phyloP scores from a whole-genome alignment of 2,113 vertebrate species.

The Catharus bicknelli region DNA sequence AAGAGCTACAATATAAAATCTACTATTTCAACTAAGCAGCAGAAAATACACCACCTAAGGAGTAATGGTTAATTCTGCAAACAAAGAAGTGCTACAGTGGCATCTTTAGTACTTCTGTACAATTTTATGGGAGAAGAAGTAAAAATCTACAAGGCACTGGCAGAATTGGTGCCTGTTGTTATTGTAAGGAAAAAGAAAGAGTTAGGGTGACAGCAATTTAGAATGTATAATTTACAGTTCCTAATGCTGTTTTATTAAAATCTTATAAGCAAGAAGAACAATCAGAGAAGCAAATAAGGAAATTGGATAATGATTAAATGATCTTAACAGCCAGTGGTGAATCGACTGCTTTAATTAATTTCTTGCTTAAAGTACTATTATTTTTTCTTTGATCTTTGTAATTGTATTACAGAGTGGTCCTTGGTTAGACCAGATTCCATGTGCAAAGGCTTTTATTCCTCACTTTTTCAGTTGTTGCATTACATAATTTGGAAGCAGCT shows the following conservation, averaged over 20 bases:
- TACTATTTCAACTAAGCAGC: not conserved
- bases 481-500: not conserved
- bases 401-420: conserved; percentile 28
- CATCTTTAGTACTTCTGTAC: not conserved
- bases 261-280: conserved; percentile 12
- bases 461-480: not conserved
- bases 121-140: not conserved
- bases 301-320: conserved; percentile 17
- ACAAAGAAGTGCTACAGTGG: not conserved
- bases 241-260: not conserved
- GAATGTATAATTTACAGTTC: not conserved
- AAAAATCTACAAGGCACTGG: not conserved
- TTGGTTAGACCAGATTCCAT: not conserved
- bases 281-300: conserved; percentile 42
- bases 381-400: conserved; percentile 53
- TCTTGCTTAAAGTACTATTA: conserved; percentile 48
- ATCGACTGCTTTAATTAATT: conserved; percentile 38
- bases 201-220: not conserved
- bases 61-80: not conserved
- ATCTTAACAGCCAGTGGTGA: conserved; percentile 36
- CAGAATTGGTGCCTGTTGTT: not conserved
- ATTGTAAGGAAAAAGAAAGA: not conserved
- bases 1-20: not conserved
- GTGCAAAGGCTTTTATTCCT: not conserved
- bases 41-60: not conserved